A percentile compares a stretch with the other conserved stretches of the same genome.
phyloP scores from a whole-genome alignment of 2,888 invertebrate genomes.

The Aspidiotus rigidus region DNA sequence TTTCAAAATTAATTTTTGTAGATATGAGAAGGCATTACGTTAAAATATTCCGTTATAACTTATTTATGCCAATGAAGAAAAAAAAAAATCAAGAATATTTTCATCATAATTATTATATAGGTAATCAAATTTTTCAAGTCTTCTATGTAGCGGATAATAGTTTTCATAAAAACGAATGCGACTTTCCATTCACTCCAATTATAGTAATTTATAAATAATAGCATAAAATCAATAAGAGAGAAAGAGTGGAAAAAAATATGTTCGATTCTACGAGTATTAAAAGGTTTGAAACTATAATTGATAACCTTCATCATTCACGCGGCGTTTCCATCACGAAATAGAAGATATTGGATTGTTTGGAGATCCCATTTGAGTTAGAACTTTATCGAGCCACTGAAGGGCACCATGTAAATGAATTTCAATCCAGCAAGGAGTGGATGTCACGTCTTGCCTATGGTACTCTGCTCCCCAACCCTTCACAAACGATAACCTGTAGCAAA shows the following conservation, averaged over 20 bases:
- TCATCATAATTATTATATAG: too few relatives aligned
- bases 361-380: slow-evolving; percentile 95
- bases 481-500: slow-evolving; percentile 74
- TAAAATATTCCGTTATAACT: too few relatives aligned
- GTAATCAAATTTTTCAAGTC: too few relatives aligned
- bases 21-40: too few relatives aligned
- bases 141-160: too few relatives aligned
- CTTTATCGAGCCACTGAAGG: slow-evolving; percentile 96
- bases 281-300: neutral
- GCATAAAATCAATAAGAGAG: neutral
- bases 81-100: too few relatives aligned
- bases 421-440: slow-evolving; percentile 99
- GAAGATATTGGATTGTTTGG: slow-evolving; percentile 95
- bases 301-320: neutral
- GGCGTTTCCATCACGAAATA: slow-evolving; percentile 59
- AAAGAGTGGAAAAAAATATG: neutral
- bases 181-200: too few relatives aligned
- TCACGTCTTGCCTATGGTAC: slow-evolving; percentile 97
- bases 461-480: slow-evolving; percentile 99
- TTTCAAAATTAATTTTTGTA: too few relatives aligned
- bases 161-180: too few relatives aligned
- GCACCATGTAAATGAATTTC: slow-evolving; percentile 97
- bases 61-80: too few relatives aligned
- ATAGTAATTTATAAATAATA: too few relatives aligned
- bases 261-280: neutral